Base-by-base conservation (phyloP, 2,888 invertebrate species). In the Mylabris sibirica region DNA sequence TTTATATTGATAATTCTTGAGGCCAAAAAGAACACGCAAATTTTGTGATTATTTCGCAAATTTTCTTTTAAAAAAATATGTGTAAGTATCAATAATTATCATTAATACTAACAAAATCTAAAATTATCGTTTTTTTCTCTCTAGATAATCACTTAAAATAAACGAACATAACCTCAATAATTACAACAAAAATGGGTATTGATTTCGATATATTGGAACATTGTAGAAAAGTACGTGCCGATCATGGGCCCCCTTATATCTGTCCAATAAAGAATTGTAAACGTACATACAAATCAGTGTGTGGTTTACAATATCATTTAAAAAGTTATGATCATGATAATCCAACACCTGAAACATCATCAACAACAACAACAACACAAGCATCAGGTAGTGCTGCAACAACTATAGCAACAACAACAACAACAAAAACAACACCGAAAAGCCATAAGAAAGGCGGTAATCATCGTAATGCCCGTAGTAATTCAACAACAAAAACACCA, bases 151-250 rank as follows among this genome's bases (percentile, higher is more conserved):
- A n/a, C n/a, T n/a, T n/a, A n/a, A n/a, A n/a, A n/a, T n/a, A 34
- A 34, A 5, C 17, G 17, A 44, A 67, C 65, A 41, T 66, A 70
- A 70, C 70, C 70, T 70, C 57, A 67, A 53, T n/a, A n/a, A n/a
- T n/a, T n/a, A n/a, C n/a, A 20, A 34, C 3, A 22, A 86, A 84
- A 85, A 93, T 92, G 93, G 93, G 92, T 79, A 87, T 94, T 78
- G 94, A 94, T 85, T 94, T 95, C 86, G 95, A 96, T 87, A 92
- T 95, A 77, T 88, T 92, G 79, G 93, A 93, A 83, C 95, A 94
- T 86, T 93, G 94, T 83, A 92, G 92, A 83, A 94, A 94, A 86
- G 88, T 95, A 74, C 89, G 91, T 68, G 91, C 91, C 76, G 93
- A 92, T 81, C 93, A 93, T 80, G 89, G 90, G 2, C 95, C 96